Percentiles rank a stretch among this genome's conserved stretches.
phyloP scores from a whole-genome alignment of 2,113 vertebrate species.

The Callithrix jacchus region DNA sequence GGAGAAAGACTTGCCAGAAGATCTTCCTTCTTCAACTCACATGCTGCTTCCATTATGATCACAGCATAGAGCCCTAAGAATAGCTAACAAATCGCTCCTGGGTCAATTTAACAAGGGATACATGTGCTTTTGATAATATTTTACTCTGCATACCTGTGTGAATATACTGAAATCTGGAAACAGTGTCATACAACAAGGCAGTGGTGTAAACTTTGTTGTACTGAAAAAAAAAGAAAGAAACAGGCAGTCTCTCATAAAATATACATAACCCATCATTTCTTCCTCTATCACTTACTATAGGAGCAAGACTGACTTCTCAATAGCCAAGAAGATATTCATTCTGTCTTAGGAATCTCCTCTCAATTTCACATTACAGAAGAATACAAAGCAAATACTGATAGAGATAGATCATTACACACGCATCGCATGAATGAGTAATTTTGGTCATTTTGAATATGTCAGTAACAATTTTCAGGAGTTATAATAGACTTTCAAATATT shows the following conservation, averaged over 20 bases:
- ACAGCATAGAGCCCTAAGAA: background rate
- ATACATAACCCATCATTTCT: background rate
- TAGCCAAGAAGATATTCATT: background rate
- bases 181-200: background rate
- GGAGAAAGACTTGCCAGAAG: background rate
- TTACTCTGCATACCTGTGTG: background rate
- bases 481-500: background rate
- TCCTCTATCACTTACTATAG: background rate
- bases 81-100: background rate
- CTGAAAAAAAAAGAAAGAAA: background rate
- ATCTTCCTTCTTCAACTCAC: background rate
- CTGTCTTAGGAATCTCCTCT: background rate
- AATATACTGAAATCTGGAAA: background rate
- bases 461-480: background rate
- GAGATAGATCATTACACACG: background rate
- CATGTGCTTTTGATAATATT: conserved; percentile 14
- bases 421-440: background rate
- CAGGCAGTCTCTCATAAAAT: background rate
- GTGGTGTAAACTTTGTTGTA: background rate
- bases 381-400: background rate
- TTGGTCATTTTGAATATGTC: background rate
- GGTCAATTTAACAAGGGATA: background rate
- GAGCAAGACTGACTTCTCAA: background rate
- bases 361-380: background rate
- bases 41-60: background rate